Conservation (phyloP, 2,888 invertebrate genomes). For the Cremastinae sp. region DNA sequence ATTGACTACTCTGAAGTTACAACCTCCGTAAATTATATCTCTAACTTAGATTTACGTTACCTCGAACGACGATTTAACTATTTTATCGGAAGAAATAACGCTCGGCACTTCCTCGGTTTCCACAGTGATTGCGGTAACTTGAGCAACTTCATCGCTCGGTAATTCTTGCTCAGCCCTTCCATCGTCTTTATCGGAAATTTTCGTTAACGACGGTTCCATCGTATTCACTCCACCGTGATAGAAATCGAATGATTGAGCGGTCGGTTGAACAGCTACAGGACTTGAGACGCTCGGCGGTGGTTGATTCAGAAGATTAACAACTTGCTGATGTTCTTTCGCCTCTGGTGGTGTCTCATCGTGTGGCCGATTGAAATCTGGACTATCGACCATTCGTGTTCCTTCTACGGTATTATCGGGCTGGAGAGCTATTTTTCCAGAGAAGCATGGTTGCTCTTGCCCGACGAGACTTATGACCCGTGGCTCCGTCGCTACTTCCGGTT, state of each 20-base stretch:
- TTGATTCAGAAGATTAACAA: slow-evolving; percentile 73
- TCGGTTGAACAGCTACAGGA: slow-evolving; percentile 74
- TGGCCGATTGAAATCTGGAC: slow-evolving; percentile 4
- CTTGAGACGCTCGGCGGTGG: slow-evolving; percentile 73
- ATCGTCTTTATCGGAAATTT: slow-evolving; percentile 12
- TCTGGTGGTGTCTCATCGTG: slow-evolving; percentile 47
- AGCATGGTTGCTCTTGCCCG: slow-evolving; percentile 59
- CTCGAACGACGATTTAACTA: slow-evolving; percentile 42
- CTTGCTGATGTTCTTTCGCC: slow-evolving; percentile 70
- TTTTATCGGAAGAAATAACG: slow-evolving; percentile 35
- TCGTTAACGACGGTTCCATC: slow-evolving; percentile 16
- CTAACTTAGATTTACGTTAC: slow-evolving; percentile 44
- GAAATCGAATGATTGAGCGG: slow-evolving; percentile 69
- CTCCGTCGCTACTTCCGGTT: slow-evolving; percentile 23
- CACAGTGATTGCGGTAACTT: neutral
- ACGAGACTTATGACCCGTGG: slow-evolving; percentile 55
- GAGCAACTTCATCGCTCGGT: slow-evolving; percentile 5
- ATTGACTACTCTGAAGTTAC: too few species aligned
- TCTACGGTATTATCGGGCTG: slow-evolving; percentile 54
- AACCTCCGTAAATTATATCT: too few species aligned
- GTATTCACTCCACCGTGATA: slow-evolving; percentile 53
- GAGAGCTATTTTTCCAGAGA: slow-evolving; percentile 54
- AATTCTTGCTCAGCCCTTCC: slow-evolving; percentile 22
- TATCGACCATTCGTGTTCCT: neutral
- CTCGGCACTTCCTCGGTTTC: slow-evolving; percentile 6